Evolutionary conservation across 2,888 invertebrate genomes (phyloP), one percentile per base, ranked within the genome.

Genomic region (Sisyra terminalis): DNA sequence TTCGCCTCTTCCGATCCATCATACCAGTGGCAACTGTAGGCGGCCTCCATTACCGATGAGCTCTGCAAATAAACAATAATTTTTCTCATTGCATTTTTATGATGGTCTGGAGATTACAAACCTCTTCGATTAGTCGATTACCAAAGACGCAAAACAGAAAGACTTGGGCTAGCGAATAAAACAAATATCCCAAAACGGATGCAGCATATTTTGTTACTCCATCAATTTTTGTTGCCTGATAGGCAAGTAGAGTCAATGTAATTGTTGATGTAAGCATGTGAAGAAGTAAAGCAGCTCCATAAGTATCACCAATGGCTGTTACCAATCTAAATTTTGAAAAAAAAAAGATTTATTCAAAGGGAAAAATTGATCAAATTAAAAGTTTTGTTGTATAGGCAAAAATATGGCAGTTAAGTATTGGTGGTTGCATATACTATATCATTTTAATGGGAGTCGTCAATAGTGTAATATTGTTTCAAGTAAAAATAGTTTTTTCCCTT

Each of bases 21-120:
- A 58, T 87, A 88, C 87, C 87, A 88, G 50, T 86, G 86, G 53
- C 87, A 87, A 39, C 85, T 85, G 63, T 87, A 88, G 0, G 87
- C 87, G 1, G 87, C 87, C 63, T 88, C 87, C 87, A 87, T 87
- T 4, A 88, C 87, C 3, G 87, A 87, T 46, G 87, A 86, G 54
- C 87, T 87, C 85, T 87, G 57, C 34, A 55, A 53, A 44, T 47
- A 43, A n/a, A n/a, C n/a, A n/a, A n/a, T n/a, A n/a, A 3, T 16
- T 9, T 39, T 15, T 14, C 18, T 18, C 11, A 18, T 36, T 4
- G 15, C 14, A 24, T 8, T 38, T n/a, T 14, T n/a, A 3, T 35
- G 2, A 35, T 14, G 14, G 9, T 35, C 3, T 35, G 35, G 5
- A 30, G 3, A 30, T 4, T 35, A 15, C 39, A 16, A 49, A 85